Base-by-base conservation (phyloP, 2,113 vertebrate species). In the Gavialis gangeticus region DNA sequence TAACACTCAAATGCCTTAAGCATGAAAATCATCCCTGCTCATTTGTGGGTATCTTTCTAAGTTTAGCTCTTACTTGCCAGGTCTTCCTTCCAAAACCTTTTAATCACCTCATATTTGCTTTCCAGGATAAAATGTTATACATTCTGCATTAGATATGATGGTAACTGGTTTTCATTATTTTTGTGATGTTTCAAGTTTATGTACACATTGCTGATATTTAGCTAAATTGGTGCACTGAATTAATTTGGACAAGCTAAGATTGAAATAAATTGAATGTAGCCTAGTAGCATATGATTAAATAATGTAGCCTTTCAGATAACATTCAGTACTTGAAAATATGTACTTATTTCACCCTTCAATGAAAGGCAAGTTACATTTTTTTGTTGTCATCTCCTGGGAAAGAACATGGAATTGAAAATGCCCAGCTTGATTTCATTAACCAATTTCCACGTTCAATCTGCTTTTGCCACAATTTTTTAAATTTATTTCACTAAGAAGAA, bases 401-500 rank as follows among this genome's bases (percentile, higher is more conserved):
- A 22, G 34, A 95, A 25, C 17, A 55, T 64, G 1, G 4, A 87
- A 84, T 58, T 85, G 25, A 88, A 91, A 90, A 90, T 75, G 30
- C 2, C 56, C 82, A 67, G 34, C 3, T 22, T 80, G 21, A 69
- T 91, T 76, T 67, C 22, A 77, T 75, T 75, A 83, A 55, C 14
- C 22, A 85, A 66, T 79, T 89, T 91, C 94, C 1, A 3, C 89
- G 73, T 46, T 79, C 9, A 76, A 82, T 8, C 17, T 75, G 67
- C 89, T 78, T 93, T 96, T 92, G 71, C 54, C 46, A 82, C 18
- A 5, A 80, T 59, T 12, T 91, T 90, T 89, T 25, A 2, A 60
- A 37, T 59, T 83, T 75, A 28, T 85, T 89, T 96, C 90, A 56
- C 79, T 97, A 92, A 93, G 62, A 90, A 96, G 19, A 95, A 83